A percentile compares a stretch with the other conserved stretches of the same genome.
Conservation (phyloP, 2,797 vertebrate species). For the Sphenodon punctatus region DNA sequence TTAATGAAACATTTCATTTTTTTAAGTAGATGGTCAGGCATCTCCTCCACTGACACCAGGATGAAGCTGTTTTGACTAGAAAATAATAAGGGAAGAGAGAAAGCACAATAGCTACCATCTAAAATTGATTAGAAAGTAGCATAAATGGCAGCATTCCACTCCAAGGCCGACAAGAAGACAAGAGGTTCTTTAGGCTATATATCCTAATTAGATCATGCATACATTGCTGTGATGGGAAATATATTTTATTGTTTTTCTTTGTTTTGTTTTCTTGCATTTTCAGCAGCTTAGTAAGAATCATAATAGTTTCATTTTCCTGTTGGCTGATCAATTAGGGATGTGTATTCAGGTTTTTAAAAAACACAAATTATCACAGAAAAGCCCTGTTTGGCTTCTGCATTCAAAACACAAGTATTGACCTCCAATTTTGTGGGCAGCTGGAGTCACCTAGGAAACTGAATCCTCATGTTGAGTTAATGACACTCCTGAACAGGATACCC, state of each 20-base stretch:
- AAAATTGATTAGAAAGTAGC: conserved; percentile 25
- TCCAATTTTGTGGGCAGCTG: too few species aligned
- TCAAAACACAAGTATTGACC: too few species aligned
- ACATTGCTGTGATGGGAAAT: background rate
- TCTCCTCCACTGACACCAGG: conserved; percentile 6
- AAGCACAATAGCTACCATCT: conserved; percentile 22
- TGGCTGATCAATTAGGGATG: background rate
- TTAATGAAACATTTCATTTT: conserved; percentile 47
- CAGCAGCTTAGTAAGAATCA: background rate
- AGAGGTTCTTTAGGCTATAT: background rate
- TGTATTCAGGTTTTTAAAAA: background rate
- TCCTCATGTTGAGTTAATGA: too few species aligned
- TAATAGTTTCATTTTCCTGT: background rate
- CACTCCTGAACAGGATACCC: too few species aligned
- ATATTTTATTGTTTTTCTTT: background rate
- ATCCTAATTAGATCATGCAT: background rate
- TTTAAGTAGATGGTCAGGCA: conserved; percentile 48
- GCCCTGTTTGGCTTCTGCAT: background rate
- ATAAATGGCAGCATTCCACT: background rate
- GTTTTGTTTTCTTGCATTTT: background rate
- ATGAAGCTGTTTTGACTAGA: conserved; percentile 33
- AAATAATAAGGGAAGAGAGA: conserved; percentile 23
- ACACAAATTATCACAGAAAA: too few species aligned
- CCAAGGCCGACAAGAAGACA: background rate
- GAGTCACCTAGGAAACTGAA: too few species aligned